Base-by-base conservation (phyloP, 2,797 vertebrate genomes). In the Cichlasoma orientale region DNA sequence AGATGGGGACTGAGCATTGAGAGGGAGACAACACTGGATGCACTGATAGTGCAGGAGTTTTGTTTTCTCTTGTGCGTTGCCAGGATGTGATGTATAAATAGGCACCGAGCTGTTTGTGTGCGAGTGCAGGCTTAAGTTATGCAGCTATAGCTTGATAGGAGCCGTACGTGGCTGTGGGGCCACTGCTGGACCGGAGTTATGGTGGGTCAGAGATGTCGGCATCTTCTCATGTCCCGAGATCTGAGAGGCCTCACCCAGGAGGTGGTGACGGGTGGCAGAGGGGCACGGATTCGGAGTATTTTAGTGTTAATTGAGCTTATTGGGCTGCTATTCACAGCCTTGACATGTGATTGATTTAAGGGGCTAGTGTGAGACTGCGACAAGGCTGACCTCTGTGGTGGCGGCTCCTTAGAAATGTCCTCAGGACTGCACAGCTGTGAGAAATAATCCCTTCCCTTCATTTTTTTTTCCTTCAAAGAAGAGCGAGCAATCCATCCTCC, bases 241-340 rank as follows among this genome's bases (percentile, higher is more conserved):
- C 91, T 90, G 89, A 93, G 89, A 89, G 85, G 88, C 87, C 88
- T 89, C 80, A 73, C 89, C 83, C 85, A 13, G 75, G 83, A 94
- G 90, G 94, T 95, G 94, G 87, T 94, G 95, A 95, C 70, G 91
- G 92, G 80, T 68, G 75, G 85, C 91, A 91, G 88, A 94, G 93
- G 92, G 92, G 88, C 92, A 93, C 13, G 78, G 89, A 94, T 93
- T 93, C 90, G 44, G 88, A 93, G 90, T 89, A 94, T 94, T 95
- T 94, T 88, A 82, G 90, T 87, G 92, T 94, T 95, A 95, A 96
- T 95, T 95, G 94, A 95, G 87, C 92, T 94, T 93, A 95, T 94
- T 94, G 92, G 89, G 74, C 92, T 72, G 91, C 92, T 94, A 94
- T 95, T 95, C 92, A 91, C 92, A 92, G 90, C 92, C 91, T 82